A percentile compares a stretch with the other conserved stretches of the same genome.
Evolutionary conservation across 2,888 invertebrate genomes (phyloP).

Genomic region (Agonopterix alstromeriana): DNA sequence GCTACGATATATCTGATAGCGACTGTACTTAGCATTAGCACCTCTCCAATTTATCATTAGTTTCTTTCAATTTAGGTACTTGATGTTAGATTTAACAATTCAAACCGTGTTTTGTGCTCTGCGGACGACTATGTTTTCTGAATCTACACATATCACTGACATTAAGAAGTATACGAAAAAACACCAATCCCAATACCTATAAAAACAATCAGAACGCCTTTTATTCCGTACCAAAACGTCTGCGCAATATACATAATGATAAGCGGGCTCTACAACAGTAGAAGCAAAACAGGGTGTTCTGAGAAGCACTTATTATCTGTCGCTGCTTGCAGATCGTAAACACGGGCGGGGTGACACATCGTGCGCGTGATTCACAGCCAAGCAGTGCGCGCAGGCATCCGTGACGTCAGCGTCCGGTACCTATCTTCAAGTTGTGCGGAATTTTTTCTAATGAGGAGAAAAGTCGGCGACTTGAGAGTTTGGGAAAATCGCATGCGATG

Average conservation of each 20-base stretch:
- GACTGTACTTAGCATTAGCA: no score
- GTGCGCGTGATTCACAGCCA: constrained; percentile 53
- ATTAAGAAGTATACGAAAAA: no score
- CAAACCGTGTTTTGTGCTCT: no score
- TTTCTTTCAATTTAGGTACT: no score
- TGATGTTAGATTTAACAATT: no score
- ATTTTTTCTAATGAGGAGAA: not conserved
- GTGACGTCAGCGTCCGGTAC: constrained; percentile 68
- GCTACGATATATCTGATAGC: no score
- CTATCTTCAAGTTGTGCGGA: constrained; percentile 16
- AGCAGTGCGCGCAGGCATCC: constrained; percentile 47
- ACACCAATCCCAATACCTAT: no score
- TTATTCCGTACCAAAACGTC: not conserved
- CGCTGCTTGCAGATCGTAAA: constrained; percentile 35
- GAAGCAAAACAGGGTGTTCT: constrained; percentile 33
- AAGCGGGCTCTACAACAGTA: constrained; percentile 11
- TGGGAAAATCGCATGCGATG: no score
- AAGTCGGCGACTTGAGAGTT: not conserved
- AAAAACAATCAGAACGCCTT: no score
- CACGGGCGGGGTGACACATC: constrained; percentile 59
- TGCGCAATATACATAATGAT: constrained; percentile 5
- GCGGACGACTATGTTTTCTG: no score
- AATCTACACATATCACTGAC: no score
- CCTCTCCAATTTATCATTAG: no score
- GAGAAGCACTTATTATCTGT: constrained; percentile 38